These are phyloP conservation scores for Scaptodrosophila latifasciaeformis DNA, from an alignment of 2,888 invertebrate species.

Conservation along the genomic window DNA sequence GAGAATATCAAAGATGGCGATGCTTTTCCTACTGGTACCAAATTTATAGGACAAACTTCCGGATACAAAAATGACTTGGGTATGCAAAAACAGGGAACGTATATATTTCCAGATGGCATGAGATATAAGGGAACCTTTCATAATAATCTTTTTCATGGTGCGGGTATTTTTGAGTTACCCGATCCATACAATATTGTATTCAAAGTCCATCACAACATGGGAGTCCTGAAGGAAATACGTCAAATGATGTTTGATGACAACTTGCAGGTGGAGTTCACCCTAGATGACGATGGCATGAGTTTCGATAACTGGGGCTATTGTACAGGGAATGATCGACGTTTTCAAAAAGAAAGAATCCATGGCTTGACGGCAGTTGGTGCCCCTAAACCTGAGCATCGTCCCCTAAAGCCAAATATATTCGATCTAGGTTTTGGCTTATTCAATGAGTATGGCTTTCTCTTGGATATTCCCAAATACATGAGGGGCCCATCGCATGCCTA, in stretches of 20 bases:
- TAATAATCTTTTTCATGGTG: slow-evolving; percentile 76
- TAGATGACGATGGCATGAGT: background rate
- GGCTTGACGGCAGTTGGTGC: background rate
- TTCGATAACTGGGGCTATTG: slow-evolving; percentile 81
- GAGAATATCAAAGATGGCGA: too few relatives aligned
- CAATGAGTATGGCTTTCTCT: slow-evolving; percentile 13
- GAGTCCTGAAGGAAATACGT: slow-evolving; percentile 26
- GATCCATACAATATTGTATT: slow-evolving; percentile 33
- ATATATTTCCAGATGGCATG: slow-evolving; percentile 79
- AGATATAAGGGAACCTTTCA: slow-evolving; percentile 79
- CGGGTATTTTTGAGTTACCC: slow-evolving; percentile 72
- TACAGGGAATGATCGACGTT: slow-evolving; percentile 79
- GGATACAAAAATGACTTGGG: slow-evolving; percentile 74
- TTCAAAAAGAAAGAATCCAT: slow-evolving; percentile 22
- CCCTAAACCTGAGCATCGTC: background rate
- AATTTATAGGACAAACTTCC: too few relatives aligned
- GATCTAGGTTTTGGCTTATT: slow-evolving; percentile 45
- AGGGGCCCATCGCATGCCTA: background rate
- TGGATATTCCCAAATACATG: slow-evolving; percentile 7
- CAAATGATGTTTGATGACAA: slow-evolving; percentile 33
- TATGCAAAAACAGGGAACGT: slow-evolving; percentile 79
- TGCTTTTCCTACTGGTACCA: slow-evolving; percentile 30
- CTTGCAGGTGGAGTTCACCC: slow-evolving; percentile 55
- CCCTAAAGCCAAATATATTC: slow-evolving; percentile 31
- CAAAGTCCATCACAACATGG: slow-evolving; percentile 59